Base-by-base conservation (phyloP, 2,113 vertebrate species). In the Chloebia gouldiae region DNA sequence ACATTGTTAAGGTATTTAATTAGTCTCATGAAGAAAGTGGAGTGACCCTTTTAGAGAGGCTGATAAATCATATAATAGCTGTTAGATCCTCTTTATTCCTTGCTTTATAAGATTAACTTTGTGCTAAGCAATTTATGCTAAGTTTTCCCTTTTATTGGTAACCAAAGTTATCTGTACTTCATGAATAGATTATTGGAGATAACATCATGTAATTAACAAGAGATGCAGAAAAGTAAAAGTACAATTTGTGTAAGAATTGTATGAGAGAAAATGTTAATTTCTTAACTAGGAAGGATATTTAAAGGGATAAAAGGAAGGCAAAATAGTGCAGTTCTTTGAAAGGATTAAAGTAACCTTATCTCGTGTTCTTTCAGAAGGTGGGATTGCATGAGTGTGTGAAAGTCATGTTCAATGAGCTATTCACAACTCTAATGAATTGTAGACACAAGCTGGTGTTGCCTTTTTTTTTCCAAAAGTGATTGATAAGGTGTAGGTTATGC, bases 141-240 rank as follows among this genome's bases (percentile, higher is more conserved):
- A 98, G 90, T 98, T 98, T 98, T 94, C 94, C 87, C 96, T 97
- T 97, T 98, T 96, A 96, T 95, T 97, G 91, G 95, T 96, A 98
- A 97, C 97, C 96, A 98, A 97, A 98, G 98, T 98, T 98, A 98
- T 98, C 98, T 98, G 89, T 96, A 95, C 95, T 98, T 98, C 92
- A 95, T 98, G 98, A 99, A 99, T 98, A 99, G 99, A 99, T 99
- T 99, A 99, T 97, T 96, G 96, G 94, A 97, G 99, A 99, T 99
- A 99, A 97, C 98, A 99, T 99, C 99, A 98, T 99, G 98, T 99
- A 98, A 99, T 99, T 99, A 98, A 98, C 98, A 99, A 99, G 98
- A 98, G 98, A 98, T 98, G 97, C 97, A 94, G 97, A 98, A 98
- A 98, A 98, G 97, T 98, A 97, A 97, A 97, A 97, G 96, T 97